Evolutionary conservation across 2,888 invertebrate genomes (phyloP), one percentile per base, ranked within the genome.

Genomic region (Agonum fuliginosum): DNA sequence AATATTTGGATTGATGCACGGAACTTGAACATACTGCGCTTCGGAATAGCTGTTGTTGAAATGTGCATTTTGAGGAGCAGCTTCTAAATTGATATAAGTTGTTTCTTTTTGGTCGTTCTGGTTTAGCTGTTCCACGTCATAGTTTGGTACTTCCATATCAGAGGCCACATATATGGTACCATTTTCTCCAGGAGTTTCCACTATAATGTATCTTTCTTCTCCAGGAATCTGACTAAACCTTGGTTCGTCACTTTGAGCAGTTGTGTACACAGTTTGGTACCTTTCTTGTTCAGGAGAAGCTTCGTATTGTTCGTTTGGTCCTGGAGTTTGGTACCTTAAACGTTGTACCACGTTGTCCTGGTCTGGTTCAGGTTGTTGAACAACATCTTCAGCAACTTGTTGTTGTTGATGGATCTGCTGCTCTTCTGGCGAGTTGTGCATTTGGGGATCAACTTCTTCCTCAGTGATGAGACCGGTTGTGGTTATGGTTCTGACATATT

Each of bases 21-120:
- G 70, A 51, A 74, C 30, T 6, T 65, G 70, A 51, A 74, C 30
- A 10, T 65, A 67, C 22, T 79, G 78, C 0, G 76, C 70, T 12
- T 67, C 67, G 2, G 67, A 14, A 51, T 43, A 77, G 3, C 58
- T 80, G 22, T 83, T 1, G 83, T 77, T 30, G 37, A 78, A 80
- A 62, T 82, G 54, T 85, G 17, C 86, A 3, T 86, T 83, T 14
- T 86, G 88, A 2, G 90, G 88, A 1, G 92, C 92, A 0, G 91
- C 91, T 83, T 92, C 91, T 79, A 93, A 85, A 80, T 91, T 91
- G 0, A 92, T 91, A 81, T 92, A 92, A 19, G 89, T 92, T 80
- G 83, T 87, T 78, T 76, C 78, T 3, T 80, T 48, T 17, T 80
- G 80, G 30, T 79, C 80, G 5, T 70, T 78, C 5, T 65, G 71